Conservation (phyloP, 2,888 invertebrate species). For the Pinctada fucata region DNA sequence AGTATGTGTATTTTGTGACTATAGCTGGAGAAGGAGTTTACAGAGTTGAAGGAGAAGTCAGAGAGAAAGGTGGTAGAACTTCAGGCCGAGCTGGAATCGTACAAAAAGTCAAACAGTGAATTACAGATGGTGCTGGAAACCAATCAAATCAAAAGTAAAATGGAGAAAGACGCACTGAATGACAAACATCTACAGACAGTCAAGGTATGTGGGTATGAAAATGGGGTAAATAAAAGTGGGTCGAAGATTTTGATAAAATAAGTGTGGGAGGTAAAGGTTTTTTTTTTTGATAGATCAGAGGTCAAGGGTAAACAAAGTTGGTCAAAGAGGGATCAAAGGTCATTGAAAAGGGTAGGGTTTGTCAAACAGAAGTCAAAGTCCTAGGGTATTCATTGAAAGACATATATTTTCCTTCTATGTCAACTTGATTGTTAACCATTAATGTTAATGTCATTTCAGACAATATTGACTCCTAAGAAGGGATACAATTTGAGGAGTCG, state of each 20-base stretch:
- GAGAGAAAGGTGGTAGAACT: slow-evolving; percentile 58
- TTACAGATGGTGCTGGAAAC: slow-evolving; percentile 63
- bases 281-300: too few relatives aligned
- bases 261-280: too few relatives aligned
- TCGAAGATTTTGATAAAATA: too few relatives aligned
- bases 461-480: slow-evolving; percentile 69
- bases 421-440: too few relatives aligned
- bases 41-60: slow-evolving; percentile 49
- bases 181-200: slow-evolving; percentile 70
- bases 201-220: slow-evolving; percentile 52
- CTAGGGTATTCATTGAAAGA: too few relatives aligned
- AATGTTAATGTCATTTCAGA: slow-evolving; percentile 49
- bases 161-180: slow-evolving; percentile 65
- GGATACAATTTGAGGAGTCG: slow-evolving; percentile 58
- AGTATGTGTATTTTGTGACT: too few relatives aligned
- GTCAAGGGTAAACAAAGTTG: too few relatives aligned
- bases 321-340: too few relatives aligned
- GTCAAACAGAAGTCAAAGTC: too few relatives aligned
- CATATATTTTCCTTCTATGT: too few relatives aligned
- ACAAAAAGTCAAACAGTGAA: slow-evolving; percentile 57
- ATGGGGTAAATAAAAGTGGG: too few relatives aligned
- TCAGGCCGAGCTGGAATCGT: slow-evolving; percentile 61
- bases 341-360: too few relatives aligned
- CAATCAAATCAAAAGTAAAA: slow-evolving; percentile 58
- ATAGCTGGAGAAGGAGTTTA: slow-evolving; percentile 59